Evolutionary conservation across 2,113 vertebrate genomes (phyloP), one percentile per base, ranked within the genome.

Genomic region (Hemichromis elongatus): DNA sequence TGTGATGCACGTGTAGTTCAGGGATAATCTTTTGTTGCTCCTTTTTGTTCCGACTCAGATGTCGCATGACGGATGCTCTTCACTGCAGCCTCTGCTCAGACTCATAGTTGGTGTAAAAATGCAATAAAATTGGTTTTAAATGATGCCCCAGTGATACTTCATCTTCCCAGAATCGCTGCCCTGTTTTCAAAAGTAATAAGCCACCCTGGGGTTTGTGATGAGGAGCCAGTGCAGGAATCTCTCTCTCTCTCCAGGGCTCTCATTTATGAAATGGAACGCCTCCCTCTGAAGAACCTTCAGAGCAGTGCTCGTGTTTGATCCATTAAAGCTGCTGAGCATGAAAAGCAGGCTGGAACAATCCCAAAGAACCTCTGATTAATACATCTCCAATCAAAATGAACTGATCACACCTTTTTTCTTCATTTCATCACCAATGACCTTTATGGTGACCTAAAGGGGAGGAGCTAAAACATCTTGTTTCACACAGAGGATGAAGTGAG

Each of bases 31-130:
- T 66, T 45, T 13, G 14, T 45, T 3, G 5, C 12, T 12, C 13
- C 42, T 45, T 40, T 21, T 21, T 66, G 61, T 21, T 66, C 0
- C 21, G 59, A 63, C 18, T 35, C 57, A 61, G 30, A 12, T 1
- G 9, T 2, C 37, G 1, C 33, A n/a, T 0, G 55, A 57, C 26
- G 8, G 55, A 57, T 0, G n/a, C 7, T 66, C 35, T 66, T 21
- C 35, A 40, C 61, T 21, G 61, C n/a, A 40, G 35, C 7, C 35
- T 40, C 35, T 40, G 37, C 10, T 24, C 35, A 40, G 61, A 66
- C 61, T 66, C 33, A 5, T 14, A 37, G 33, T 21, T 66, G 33
- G 59, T 21, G 35, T 21, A 66, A 66, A 66, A 66, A 40, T 40
- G 61, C 35, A 24, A 0, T 37, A 7, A 40, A 66, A 40, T 35